Percentiles rank a stretch among this genome's conserved stretches.
Evolutionary conservation across 2,113 vertebrate species (phyloP).

Genomic region (Corydoras sp.): DNA sequence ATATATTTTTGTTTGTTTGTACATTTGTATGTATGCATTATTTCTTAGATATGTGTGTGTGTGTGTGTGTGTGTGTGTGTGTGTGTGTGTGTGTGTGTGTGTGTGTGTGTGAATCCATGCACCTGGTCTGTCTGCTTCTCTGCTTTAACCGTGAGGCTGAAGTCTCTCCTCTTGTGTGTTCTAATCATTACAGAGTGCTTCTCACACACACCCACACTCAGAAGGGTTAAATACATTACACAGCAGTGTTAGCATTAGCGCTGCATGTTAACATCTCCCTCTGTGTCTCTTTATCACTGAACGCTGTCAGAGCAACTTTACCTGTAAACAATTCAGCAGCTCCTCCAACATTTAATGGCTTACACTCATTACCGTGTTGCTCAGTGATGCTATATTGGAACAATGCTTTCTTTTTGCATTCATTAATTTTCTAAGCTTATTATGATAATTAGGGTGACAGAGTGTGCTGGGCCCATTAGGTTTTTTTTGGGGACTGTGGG

Average conservation of each 20-base stretch:
- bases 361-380: not conserved
- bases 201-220: constrained; percentile 39
- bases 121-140: not conserved
- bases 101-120: not conserved
- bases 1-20: too few relatives aligned
- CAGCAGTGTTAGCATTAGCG: constrained; percentile 10
- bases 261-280: constrained; percentile 30
- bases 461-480: too few relatives aligned
- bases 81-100: not conserved
- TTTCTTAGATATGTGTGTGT: too few relatives aligned
- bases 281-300: constrained; percentile 27
- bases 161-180: constrained; percentile 21
- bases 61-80: not conserved
- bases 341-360: not conserved
- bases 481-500: too few relatives aligned
- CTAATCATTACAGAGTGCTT: constrained; percentile 29
- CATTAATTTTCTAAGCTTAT: too few relatives aligned
- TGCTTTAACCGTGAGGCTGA: constrained; percentile 7
- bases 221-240: constrained; percentile 44
- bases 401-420: too few relatives aligned
- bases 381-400: too few relatives aligned
- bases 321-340: constrained; percentile 17
- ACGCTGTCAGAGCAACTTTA: constrained; percentile 11
- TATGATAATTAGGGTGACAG: too few relatives aligned
- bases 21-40: too few relatives aligned